Conservation (phyloP, 2,888 invertebrate species). For the Habrosyne pyritoides region DNA sequence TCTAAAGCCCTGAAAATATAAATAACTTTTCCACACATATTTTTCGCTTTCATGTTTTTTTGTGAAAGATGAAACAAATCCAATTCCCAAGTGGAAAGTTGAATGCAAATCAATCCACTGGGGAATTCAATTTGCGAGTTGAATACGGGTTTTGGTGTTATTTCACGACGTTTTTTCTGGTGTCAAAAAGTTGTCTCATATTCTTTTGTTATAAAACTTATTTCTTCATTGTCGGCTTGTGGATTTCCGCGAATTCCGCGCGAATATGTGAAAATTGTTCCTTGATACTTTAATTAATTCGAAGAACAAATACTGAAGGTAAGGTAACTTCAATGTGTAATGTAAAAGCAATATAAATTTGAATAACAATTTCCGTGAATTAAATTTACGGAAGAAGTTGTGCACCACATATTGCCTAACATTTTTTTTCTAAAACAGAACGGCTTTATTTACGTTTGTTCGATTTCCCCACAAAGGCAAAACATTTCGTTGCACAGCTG, state of each 20-base stretch:
- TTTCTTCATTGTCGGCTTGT: background rate
- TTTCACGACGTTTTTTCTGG: background rate
- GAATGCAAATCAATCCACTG: slow-evolving; percentile 35
- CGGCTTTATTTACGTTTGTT: too few relatives aligned
- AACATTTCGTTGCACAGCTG: too few relatives aligned
- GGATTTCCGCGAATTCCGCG: background rate
- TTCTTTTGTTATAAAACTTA: slow-evolving; percentile 5
- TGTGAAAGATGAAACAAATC: slow-evolving; percentile 32
- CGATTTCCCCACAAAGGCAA: too few relatives aligned
- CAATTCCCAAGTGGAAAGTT: slow-evolving; percentile 30
- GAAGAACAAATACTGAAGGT: too few relatives aligned
- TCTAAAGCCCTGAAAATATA: slow-evolving; percentile 8
- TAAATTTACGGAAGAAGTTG: too few relatives aligned
- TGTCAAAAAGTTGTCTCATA: slow-evolving; percentile 5
- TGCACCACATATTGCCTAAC: too few relatives aligned
- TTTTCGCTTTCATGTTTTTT: slow-evolving; percentile 13
- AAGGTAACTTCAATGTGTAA: too few relatives aligned
- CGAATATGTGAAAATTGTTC: background rate
- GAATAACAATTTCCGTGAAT: background rate
- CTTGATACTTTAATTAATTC: background rate
- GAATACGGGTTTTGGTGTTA: slow-evolving; percentile 17
- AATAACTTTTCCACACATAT: slow-evolving; percentile 8
- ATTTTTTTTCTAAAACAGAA: too few relatives aligned
- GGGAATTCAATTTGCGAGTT: slow-evolving; percentile 38
- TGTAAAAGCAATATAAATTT: too few relatives aligned